Base-by-base conservation (phyloP, 1,140 invertebrate genomes). In the Cryptotermes secundus region DNA sequence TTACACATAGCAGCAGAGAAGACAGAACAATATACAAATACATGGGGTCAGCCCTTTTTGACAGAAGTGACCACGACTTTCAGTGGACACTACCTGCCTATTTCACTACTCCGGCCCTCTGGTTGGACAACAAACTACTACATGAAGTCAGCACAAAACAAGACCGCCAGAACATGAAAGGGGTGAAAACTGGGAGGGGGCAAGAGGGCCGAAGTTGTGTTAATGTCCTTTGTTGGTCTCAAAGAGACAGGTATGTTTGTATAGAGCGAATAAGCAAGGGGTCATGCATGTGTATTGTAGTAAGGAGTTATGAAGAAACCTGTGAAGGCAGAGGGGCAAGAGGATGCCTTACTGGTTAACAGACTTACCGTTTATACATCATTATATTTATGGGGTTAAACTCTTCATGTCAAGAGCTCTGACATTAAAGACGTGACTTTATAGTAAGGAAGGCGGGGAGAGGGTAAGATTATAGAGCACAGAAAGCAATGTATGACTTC, bases 201-300 rank as follows among this genome's bases (percentile, higher is more conserved):
- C 10, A 31, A 72, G 26, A 72, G 14, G 59, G 9, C 3, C n/a
- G 26, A 72, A 72, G 59, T 72, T 59, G 19, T 59, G 53, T 59
- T 72, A 72, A 72, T 72, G n/a, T n/a, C 14, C 26, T 16, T 9
- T 72, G 59, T 16, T 31, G n/a, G 59, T n/a, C n/a, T 72, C n/a
- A 72, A 72, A 72, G 59, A 72, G 59, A 72, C 59, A 72, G 59
- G 59, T 72, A 72, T 72, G 59, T 72, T 72, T 72, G 59, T 72
- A 72, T 16, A 72, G 59, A n/a, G 31, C 26, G 19, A 4, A 59
- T 59, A 72, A 31, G 59, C n/a, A 72, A 31, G 26, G 59, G 59
- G 59, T 72, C 59, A 72, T 31, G 31, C 59, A 31, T 31, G 59
- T n/a, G 9, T 31, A 72, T 72, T 72, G 59, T 72, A 31, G 26